Evolutionary conservation across 2,113 vertebrate species (phyloP).

Genomic region (Crocuta crocuta): DNA sequence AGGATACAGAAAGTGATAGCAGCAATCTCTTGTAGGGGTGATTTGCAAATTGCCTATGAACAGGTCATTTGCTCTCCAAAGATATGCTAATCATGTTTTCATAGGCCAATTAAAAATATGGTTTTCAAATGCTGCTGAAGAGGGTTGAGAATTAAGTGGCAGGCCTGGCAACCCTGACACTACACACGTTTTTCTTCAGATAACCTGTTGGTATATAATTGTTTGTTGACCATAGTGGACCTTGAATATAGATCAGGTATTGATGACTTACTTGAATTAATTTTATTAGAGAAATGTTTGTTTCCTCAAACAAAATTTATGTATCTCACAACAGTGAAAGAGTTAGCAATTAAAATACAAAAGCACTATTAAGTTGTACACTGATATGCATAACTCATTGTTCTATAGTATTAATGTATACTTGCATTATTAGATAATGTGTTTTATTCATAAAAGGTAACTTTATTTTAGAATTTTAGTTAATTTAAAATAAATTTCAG

Average conservation of each 20-base stretch:
- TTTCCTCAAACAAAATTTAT: not conserved
- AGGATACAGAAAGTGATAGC: not conserved
- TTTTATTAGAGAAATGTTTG: not conserved
- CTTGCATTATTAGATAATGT: not conserved
- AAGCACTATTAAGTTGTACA: not conserved
- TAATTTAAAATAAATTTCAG: slow-evolving; percentile 27
- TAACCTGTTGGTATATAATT: not conserved
- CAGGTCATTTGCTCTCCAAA: not conserved
- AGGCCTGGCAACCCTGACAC: not conserved
- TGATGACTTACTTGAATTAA: not conserved
- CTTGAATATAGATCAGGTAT: not conserved
- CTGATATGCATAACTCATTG: not conserved
- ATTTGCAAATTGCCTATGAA: not conserved
- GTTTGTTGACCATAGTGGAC: not conserved
- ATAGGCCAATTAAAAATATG: not conserved
- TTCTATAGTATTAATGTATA: not conserved
- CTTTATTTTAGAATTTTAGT: not conserved
- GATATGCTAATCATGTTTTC: not conserved
- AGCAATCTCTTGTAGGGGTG: not conserved
- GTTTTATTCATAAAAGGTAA: slow-evolving; percentile 19
- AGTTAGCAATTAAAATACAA: not conserved
- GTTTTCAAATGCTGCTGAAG: not conserved
- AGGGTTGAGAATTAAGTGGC: not conserved
- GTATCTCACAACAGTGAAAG: not conserved
- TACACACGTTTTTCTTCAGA: not conserved